Base-by-base conservation (phyloP, 2,113 vertebrate species). In the Halcyon malimbica region DNA sequence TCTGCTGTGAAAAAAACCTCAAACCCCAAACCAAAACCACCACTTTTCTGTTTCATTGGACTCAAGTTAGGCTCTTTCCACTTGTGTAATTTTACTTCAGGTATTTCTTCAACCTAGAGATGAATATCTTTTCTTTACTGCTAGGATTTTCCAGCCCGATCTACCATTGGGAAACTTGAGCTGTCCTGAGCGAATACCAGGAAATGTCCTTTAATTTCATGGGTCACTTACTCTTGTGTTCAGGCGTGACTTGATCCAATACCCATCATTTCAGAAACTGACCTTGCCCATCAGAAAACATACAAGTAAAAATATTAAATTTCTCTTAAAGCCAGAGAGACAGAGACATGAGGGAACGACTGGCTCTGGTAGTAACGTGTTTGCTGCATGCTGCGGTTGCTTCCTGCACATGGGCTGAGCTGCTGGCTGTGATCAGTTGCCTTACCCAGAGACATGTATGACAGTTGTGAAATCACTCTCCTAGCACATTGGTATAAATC, bases 181-280 rank as follows among this genome's bases (percentile, higher is more conserved):
- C 73, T 84, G 76, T 92, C 78, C 78, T 4, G 4, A 82, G 19
- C 0, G 0, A 89, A 81, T 56, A 57, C 20, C 2, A 1, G 64
- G 57, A 91, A 60, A 53, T 3, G 51, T 64, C 48, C 65, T 91
- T 95, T 95, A 83, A 95, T 96, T 94, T 94, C 91, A 92, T 6
- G 51, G 93, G 51, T 95, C 86, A 94, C 77, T 94, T 70, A 68
- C 0, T 0, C 42, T 56, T 13, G 4, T 54, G 79, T 56, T 92
- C 65, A 84, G 85, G 80, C 5, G 0, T 79, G 73, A 71, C 57
- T 7, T 9, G 16, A 89, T 81, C 26, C 48, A 39, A 12, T 37
- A 64, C 16, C 33, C 64, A 56, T 78, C 24, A 31, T 56, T 70
- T 87, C 89, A 82, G 89, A 62, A 73, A 11, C 59, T 87, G 89